These are phyloP conservation scores for Leptopilina boulardi DNA, from an alignment of 1,140 invertebrate species.

Conservation along the genomic window DNA sequence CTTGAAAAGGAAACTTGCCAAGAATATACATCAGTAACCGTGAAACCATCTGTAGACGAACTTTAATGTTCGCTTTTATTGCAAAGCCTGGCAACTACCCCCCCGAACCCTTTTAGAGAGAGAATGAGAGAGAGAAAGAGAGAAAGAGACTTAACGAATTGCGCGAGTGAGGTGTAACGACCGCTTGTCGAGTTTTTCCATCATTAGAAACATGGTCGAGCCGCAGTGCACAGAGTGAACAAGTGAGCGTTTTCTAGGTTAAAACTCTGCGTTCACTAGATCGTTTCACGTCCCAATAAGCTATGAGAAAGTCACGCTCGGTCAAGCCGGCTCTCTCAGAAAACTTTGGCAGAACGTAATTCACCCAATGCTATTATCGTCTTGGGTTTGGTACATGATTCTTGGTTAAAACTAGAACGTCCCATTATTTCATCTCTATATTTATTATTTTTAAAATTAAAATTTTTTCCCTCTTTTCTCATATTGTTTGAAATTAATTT, in stretches of 20 bases:
- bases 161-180: conserved; percentile 5
- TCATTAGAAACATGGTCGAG: conserved; percentile 1
- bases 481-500: too few relatives aligned
- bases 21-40: conserved; percentile 17
- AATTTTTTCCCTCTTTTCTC: too few relatives aligned
- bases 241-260: conserved; percentile 38
- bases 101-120: too few relatives aligned
- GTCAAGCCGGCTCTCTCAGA: conserved; percentile 28
- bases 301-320: conserved; percentile 41
- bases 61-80: conserved; percentile 11
- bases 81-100: neutral
- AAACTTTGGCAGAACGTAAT: neutral
- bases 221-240: neutral
- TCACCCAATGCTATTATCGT: conserved; percentile 9
- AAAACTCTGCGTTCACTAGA: conserved; percentile 34
- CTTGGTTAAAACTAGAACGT: neutral
- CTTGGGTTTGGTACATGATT: conserved; percentile 9
- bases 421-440: conserved; percentile 4
- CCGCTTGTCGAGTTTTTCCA: conserved; percentile 21
- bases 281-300: conserved; percentile 41
- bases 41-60: conserved; percentile 14
- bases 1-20: conserved; percentile 19
- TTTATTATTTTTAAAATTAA: neutral
- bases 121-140: too few relatives aligned
- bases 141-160: conserved; percentile 2